These are phyloP conservation scores for Synergus laeviventris DNA, from an alignment of 2,888 invertebrate genomes.

Conservation along the genomic window DNA sequence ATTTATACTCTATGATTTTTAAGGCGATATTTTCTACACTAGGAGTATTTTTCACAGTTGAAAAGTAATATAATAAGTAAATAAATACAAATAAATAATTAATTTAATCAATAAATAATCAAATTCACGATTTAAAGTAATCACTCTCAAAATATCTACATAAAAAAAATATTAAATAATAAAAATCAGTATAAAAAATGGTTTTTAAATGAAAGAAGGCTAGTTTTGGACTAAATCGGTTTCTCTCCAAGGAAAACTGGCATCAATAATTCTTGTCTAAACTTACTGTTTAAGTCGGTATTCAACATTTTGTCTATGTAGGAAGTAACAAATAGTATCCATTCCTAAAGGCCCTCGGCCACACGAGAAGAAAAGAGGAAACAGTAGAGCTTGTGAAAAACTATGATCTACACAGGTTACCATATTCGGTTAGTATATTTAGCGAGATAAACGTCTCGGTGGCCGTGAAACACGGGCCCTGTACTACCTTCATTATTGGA, in stretches of 20 bases:
- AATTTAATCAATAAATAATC: background rate
- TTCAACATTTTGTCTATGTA: conserved; percentile 63
- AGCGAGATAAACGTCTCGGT: conserved; percentile 15
- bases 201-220: conserved; percentile 2
- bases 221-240: conserved; percentile 6
- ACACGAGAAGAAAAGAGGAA: conserved; percentile 42
- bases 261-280: background rate
- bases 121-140: background rate
- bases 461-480: conserved; percentile 13
- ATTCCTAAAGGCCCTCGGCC: conserved; percentile 64
- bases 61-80: background rate
- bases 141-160: background rate
- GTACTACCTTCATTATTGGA: conserved; percentile 34
- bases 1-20: too few species aligned
- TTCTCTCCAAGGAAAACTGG: background rate
- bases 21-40: too few species aligned
- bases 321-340: conserved; percentile 63
- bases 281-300: conserved; percentile 68
- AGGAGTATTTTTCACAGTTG: too few species aligned
- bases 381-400: conserved; percentile 13
- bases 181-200: background rate
- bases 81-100: background rate
- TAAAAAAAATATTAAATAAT: background rate
- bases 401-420: conserved; percentile 14
- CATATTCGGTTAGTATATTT: conserved; percentile 27